Evolutionary conservation across 1,140 invertebrate genomes (phyloP).

Genomic region (Drosophila pseudoobscura): DNA sequence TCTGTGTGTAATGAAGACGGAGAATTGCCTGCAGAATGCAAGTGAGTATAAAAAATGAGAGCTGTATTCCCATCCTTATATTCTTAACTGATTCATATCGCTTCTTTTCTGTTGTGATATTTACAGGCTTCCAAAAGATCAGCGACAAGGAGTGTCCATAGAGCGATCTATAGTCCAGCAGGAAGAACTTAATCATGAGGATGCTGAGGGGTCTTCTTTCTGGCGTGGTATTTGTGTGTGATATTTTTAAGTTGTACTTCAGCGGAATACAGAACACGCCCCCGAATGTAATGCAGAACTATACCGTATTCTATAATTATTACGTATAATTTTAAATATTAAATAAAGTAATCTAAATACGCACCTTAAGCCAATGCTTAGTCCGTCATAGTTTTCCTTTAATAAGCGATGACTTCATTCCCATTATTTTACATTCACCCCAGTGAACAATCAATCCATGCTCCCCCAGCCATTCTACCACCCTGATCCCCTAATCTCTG

Average conservation of each 20-base stretch:
- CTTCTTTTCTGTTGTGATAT: not conserved
- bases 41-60: slow-evolving; percentile 55
- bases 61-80: not conserved
- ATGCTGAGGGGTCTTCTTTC: slow-evolving; percentile 38
- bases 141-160: slow-evolving; percentile 81
- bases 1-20: slow-evolving; percentile 79
- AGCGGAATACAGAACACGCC: slow-evolving; percentile 67
- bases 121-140: slow-evolving; percentile 78
- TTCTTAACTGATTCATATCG: not conserved
- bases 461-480: slow-evolving; percentile 5
- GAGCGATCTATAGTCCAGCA: slow-evolving; percentile 18
- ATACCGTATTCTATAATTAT: slow-evolving; percentile 77
- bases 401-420: slow-evolving; percentile 40
- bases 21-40: slow-evolving; percentile 77
- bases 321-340: slow-evolving; percentile 63
- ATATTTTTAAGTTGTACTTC: slow-evolving; percentile 82
- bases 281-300: slow-evolving; percentile 62
- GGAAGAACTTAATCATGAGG: slow-evolving; percentile 55
- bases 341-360: slow-evolving; percentile 72
- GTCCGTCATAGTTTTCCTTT: slow-evolving; percentile 37
- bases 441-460: slow-evolving; percentile 37
- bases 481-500: slow-evolving; percentile 37
- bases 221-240: slow-evolving; percentile 81
- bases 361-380: slow-evolving; percentile 25
- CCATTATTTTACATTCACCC: slow-evolving; percentile 35